A percentile compares a stretch with the other conserved stretches of the same genome.
Evolutionary conservation across 2,113 vertebrate genomes (phyloP).

Genomic region (Corythornis madagascariensis): DNA sequence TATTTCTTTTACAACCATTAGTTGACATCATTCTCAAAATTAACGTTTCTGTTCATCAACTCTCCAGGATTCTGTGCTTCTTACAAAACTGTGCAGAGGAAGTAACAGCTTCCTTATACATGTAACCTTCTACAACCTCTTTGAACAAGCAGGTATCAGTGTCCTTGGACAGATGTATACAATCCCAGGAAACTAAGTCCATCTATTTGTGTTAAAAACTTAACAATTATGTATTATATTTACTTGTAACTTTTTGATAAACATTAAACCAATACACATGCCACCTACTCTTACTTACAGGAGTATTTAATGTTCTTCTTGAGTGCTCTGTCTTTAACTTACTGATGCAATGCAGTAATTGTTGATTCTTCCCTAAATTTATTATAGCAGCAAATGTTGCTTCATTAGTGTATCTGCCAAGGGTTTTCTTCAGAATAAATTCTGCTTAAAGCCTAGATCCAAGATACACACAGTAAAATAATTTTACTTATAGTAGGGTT

Average conservation of each 20-base stretch:
- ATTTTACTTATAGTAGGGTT: neutral
- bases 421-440: neutral
- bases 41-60: neutral
- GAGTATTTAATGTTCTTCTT: neutral
- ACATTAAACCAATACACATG: neutral
- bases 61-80: neutral
- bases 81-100: neutral
- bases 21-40: neutral
- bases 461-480: neutral
- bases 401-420: neutral
- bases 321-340: neutral
- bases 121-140: neutral
- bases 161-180: neutral
- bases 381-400: neutral
- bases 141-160: neutral
- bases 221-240: accelerated
- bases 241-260: neutral
- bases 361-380: neutral
- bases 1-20: neutral
- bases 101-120: neutral
- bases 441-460: neutral
- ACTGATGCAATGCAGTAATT: neutral
- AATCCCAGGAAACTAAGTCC: neutral
- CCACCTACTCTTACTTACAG: neutral
- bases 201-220: neutral